A percentile compares a stretch with the other conserved stretches of the same genome.
Conservation (phyloP, 2,113 vertebrate species). For the Corvus cornix region DNA sequence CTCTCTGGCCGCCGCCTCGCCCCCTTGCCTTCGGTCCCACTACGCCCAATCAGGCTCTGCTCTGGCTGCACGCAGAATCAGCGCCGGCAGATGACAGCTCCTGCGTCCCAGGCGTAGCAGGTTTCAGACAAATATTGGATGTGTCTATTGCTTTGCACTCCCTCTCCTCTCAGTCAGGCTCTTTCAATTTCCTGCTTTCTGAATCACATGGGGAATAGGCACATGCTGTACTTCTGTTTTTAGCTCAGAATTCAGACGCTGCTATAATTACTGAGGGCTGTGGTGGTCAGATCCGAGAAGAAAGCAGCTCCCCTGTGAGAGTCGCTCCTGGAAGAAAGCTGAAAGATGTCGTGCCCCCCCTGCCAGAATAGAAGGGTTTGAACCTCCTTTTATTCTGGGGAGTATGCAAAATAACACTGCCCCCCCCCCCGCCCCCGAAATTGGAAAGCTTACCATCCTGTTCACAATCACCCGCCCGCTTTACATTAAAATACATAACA, state of each 20-base stretch:
- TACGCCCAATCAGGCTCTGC: conserved; percentile 24
- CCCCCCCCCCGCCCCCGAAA: background rate
- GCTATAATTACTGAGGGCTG: conserved; percentile 58
- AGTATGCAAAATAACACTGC: background rate
- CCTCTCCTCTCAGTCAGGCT: conserved; percentile 17
- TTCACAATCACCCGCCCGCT: background rate
- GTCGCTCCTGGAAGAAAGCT: conserved; percentile 15
- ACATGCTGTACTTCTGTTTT: conserved; percentile 58
- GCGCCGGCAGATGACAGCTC: conserved; percentile 26
- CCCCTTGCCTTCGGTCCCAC: conserved; percentile 8
- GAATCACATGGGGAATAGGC: conserved; percentile 42
- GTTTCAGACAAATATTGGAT: background rate
- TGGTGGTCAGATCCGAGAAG: conserved; percentile 36
- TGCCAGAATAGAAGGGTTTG: background rate
- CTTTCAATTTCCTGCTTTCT: conserved; percentile 49
- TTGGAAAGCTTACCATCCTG: background rate
- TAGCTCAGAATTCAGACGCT: conserved; percentile 45
- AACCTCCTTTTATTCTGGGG: background rate
- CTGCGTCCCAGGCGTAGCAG: background rate
- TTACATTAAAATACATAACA: background rate
- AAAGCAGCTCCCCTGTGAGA: background rate
- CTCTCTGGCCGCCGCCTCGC: background rate
- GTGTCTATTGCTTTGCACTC: background rate
- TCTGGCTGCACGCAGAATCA: background rate
- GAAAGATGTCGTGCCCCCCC: background rate